Conservation (phyloP, 2,113 vertebrate species). For the Camelus bactrianus region DNA sequence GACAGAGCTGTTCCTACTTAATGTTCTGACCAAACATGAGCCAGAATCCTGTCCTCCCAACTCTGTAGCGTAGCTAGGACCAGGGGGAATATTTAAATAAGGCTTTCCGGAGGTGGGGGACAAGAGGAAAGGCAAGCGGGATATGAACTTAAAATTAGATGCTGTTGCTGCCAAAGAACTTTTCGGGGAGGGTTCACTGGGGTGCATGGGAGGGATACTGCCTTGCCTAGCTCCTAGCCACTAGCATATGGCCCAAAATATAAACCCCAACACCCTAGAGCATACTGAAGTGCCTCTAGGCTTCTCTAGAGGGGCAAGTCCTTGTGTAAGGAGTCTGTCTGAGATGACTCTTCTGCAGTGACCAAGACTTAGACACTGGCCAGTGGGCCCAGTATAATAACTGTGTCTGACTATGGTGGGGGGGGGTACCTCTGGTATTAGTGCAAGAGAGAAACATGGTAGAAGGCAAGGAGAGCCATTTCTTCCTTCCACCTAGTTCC, state of each 20-base stretch:
- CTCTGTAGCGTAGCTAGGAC: background rate
- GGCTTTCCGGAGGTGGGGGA: background rate
- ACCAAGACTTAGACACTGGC: background rate
- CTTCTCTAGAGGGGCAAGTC: background rate
- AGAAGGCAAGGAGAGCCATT: background rate
- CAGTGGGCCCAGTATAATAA: background rate
- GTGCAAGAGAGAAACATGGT: background rate
- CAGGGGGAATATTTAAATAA: background rate
- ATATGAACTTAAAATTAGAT: background rate
- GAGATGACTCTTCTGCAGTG: background rate
- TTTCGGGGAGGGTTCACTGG: background rate
- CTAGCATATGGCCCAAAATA: background rate
- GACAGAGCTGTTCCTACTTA: slow-evolving; percentile 13
- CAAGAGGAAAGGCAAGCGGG: background rate
- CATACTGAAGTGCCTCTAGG: background rate
- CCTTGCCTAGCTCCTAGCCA: background rate
- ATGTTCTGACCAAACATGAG: slow-evolving; percentile 39
- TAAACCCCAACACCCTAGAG: background rate
- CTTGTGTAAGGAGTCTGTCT: too few relatives aligned
- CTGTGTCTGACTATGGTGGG: background rate
- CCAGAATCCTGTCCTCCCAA: slow-evolving; percentile 2
- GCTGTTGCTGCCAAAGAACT: background rate
- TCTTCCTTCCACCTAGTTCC: background rate
- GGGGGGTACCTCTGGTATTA: background rate
- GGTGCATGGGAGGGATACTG: background rate